These are phyloP conservation scores for Meiosimyza decipiens DNA, from an alignment of 2,888 invertebrate species.

Conservation along the genomic window DNA sequence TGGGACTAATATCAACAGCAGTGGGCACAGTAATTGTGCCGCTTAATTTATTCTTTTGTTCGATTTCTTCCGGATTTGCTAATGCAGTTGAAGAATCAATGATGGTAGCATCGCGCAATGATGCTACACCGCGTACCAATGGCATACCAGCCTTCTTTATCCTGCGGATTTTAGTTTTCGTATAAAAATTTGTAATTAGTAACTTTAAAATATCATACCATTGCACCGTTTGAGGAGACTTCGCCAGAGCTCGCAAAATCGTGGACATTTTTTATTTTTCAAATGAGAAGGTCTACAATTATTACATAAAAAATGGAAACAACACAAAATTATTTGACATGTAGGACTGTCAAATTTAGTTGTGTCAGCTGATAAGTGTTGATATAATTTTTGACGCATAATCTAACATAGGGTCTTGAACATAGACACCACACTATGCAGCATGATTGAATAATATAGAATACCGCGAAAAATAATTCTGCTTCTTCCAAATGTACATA, in stretches of 20 bases:
- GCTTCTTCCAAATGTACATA: no score
- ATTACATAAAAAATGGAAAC: conserved; percentile 46
- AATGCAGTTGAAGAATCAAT: conserved; percentile 58
- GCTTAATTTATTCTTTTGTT: conserved; percentile 61
- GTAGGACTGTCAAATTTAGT: not conserved
- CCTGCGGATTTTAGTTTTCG: conserved; percentile 26
- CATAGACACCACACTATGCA: no score
- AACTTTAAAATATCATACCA: conserved; percentile 48
- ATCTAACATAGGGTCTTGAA: no score
- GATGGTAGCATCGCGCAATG: conserved; percentile 57
- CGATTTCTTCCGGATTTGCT: conserved; percentile 61
- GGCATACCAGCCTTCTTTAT: conserved; percentile 23
- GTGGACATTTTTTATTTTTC: conserved; percentile 54
- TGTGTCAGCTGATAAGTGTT: no score
- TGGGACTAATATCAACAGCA: conserved; percentile 76
- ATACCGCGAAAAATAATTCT: no score
- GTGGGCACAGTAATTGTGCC: conserved; percentile 63
- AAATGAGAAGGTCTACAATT: conserved; percentile 29
- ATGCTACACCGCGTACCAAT: conserved; percentile 42
- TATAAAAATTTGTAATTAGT: not conserved
- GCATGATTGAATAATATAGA: no score
- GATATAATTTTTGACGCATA: no score
- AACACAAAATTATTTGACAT: conserved; percentile 9
- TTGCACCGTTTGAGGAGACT: conserved; percentile 49
- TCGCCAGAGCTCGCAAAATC: conserved; percentile 52